Percentiles rank a stretch among this genome's conserved stretches.
phyloP scores from a whole-genome alignment of 2,888 invertebrate genomes.

The Fragum whitleyi region DNA sequence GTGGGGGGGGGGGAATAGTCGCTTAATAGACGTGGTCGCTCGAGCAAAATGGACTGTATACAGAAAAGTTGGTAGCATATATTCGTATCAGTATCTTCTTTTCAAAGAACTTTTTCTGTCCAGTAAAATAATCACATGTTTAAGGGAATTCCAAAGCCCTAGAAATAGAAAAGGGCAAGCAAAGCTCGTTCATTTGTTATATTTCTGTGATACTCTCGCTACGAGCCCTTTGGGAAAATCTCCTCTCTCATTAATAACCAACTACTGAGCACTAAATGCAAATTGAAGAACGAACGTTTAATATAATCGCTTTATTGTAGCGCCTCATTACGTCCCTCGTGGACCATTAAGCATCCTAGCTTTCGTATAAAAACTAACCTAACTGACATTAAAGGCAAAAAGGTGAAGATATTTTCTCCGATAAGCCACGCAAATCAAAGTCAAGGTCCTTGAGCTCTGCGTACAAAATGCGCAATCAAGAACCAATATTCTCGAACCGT shows the following conservation, averaged over 20 bases:
- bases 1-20: no score
- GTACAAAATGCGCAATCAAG: constrained; percentile 23
- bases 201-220: background rate
- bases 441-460: constrained; percentile 5
- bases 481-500: constrained; percentile 2
- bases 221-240: constrained; percentile 2
- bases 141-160: no score
- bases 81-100: no score
- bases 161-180: background rate
- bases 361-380: constrained; percentile 27
- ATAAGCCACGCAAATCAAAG: constrained; percentile 12
- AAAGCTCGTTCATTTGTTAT: constrained; percentile 1
- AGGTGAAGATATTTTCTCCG: constrained; percentile 18
- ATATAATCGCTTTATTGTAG: constrained; percentile 24
- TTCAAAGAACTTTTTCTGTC: no score
- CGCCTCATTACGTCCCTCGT: constrained; percentile 10
- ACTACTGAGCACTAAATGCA: constrained; percentile 21
- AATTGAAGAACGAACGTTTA: constrained; percentile 24
- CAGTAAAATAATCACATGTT: no score
- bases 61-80: no score
- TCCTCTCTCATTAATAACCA: background rate
- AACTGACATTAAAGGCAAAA: constrained; percentile 23
- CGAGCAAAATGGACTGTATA: no score
- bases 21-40: no score
- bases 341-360: constrained; percentile 28